Base-by-base conservation (phyloP, 30 jellyfish, hydroid and myxozoan genomes). In the Pelagia noctiluca region DNA sequence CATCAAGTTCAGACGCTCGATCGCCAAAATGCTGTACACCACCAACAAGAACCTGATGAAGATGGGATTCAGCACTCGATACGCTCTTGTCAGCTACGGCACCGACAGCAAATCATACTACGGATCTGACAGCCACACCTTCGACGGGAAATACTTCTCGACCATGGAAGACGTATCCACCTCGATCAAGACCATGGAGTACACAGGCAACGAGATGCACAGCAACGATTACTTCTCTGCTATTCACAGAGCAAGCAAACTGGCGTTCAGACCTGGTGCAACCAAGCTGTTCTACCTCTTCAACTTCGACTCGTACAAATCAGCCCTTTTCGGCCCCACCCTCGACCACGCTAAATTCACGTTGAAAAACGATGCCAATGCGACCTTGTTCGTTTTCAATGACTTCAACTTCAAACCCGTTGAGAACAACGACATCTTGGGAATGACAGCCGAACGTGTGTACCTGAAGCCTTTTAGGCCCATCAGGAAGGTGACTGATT, bases 81-180 rank as follows among this genome's bases (percentile, higher is more conserved):
- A 83, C 78, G 93, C 99, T 61, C 64, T 95, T 54, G 70, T 95
- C 88, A 97, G 97, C 35, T 95, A 69, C 71, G 99, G 99, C 23
- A 49, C 92, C 5, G 92, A 95, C 29, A 60, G 69, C 49, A 87
- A 96, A 7, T 81, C 80, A 33, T 72, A 57, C 38, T 97, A 95
- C 86, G 90, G 79, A 11, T 81, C 99, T 18, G 92, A 88, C 10
- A 60, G 82, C 31, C 97, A 84, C 60, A 86, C 97, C 0, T 62
- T 78, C 78, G 63, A 82, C 23, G 99, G 96, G 18, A 64, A 82
- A 57, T 71, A 47, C 83, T 95, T 95, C 74, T 79, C 90, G 22
- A 46, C 71, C 24, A 88, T 36, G 24, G 38, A 46, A 5, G 93
- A 71, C 25, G 22, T 89, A 37, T 84, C 95, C n/a, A 76, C 90